Base-by-base conservation (phyloP, 2,113 vertebrate species). In the Tyto alba region DNA sequence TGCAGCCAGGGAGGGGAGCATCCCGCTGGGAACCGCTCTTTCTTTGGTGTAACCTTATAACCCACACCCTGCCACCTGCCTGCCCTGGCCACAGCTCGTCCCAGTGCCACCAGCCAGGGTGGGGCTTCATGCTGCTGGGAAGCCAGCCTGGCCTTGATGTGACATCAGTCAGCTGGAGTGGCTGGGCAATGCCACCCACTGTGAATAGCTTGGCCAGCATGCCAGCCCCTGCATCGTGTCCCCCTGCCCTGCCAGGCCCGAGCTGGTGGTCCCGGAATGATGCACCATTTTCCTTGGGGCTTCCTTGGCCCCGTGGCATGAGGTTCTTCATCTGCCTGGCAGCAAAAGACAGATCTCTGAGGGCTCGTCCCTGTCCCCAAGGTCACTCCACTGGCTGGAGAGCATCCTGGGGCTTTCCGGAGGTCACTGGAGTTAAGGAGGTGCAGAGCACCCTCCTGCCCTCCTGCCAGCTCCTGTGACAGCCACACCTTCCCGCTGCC, bases 1-100 rank as follows among this genome's bases (percentile, higher is more conserved):
- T 0, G 1, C 10, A 56, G 48, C 41, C 3, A 0, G 27, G 36
- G 68, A 85, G 41, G 10, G 86, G 7, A 93, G 40, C 11, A 0
- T 85, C 48, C 68, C 0, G 1, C 74, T 0, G 1, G 36, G 52
- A 62, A 63, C 64, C 72, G 43, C 26, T 63, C 22, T 50, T 67
- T 62, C 57, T 53, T 57, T 3, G 3, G 9, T 25, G 59, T 77
- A 82, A 89, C 45, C 34, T 43, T 67, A 67, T 56, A 86, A 50
- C 50, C 26, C 1, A 1, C 1, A 3, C 29, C 26, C 6, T 17
- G 10, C n/a, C 0, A 2, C 48, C 10, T n/a, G 0, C 53, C 75
- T 67, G 36, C 59, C 59, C 50, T 17, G 59, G 32, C 69, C 2
- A 2, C 41, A n/a, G 50, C n/a, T 74, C 4, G 11, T 62, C 56